Base-by-base conservation (phyloP, 2,113 vertebrate species). In the Phaethon lepturus region DNA sequence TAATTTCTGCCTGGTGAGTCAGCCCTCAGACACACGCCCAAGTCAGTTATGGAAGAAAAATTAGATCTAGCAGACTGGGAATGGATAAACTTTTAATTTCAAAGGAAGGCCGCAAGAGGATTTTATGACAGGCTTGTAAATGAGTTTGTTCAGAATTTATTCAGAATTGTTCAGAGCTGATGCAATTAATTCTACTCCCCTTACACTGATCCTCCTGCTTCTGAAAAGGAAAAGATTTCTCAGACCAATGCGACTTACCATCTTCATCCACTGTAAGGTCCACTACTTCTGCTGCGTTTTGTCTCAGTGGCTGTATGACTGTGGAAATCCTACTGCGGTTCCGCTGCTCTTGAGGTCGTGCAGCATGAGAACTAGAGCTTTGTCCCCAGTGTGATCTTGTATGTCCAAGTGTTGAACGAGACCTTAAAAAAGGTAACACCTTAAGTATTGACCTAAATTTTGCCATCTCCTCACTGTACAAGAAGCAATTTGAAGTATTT, bases 211-310 rank as follows among this genome's bases (percentile, higher is more conserved):
- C 67, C 60, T 24, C 8, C 11, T 42, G 22, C 35, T 62, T 35
- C 66, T 58, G 53, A 45, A 29, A 50, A 86, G 31, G 10, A 58
- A 49, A 24, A 53, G 14, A 52, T 44, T 44, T 64, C 83, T 33
- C 50, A 50, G 81, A 22, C 6, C 24, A 33, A 2, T 1, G 17
- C 13, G 28, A 79, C 98, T 97, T 97, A 99, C 99, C 99, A 84
- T 99, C 99, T 97, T 99, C 99, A 95, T 99, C 99, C 64, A 99
- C 99, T 1, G 99, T 99, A 94, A 99, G 99, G 96, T 99, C 99
- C 96, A 99, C 99, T 45, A 99, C 99, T 98, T 99, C 99, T 3
- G 99, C 99, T 9, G 99, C 98, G 18, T 96, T 99, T 98, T 99
- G 99, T 69, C 99, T 98, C 88, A 99, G 98, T 2, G 99, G 99